Percentiles rank a stretch among this genome's conserved stretches.
Conservation (phyloP, 1,140 invertebrate species). For the Pseudomyrmex cubaensis region DNA sequence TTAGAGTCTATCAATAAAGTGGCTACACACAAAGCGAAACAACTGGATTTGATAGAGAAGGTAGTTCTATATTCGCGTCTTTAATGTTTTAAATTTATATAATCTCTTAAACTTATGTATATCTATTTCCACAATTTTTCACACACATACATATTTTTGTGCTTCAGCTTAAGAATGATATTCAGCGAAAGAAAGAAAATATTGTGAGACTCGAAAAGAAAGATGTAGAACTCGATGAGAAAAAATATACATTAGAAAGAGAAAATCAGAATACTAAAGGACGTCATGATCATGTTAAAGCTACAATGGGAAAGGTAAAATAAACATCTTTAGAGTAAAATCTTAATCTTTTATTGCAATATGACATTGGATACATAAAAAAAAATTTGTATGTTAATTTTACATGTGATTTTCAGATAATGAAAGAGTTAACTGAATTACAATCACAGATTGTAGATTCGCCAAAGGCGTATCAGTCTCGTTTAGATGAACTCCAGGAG, state of each 20-base stretch:
- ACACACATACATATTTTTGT: background rate
- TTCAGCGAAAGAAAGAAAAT: constrained; percentile 58
- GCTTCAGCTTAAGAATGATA: constrained; percentile 65
- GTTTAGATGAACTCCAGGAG: constrained; percentile 69
- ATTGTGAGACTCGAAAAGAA: constrained; percentile 52
- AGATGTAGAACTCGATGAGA: constrained; percentile 23
- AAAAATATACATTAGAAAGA: constrained; percentile 48
- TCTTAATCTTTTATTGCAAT: constrained; percentile 23
- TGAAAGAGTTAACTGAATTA: constrained; percentile 67
- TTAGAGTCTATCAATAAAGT: constrained; percentile 42
- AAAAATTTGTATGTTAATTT: background rate
- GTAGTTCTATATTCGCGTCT: constrained; percentile 26
- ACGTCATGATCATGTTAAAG: constrained; percentile 27
- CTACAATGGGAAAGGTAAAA: constrained; percentile 55
- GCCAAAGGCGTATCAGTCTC: constrained; percentile 69
- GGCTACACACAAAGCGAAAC: constrained; percentile 54
- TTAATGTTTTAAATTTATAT: too few relatives aligned
- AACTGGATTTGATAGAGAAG: constrained; percentile 60
- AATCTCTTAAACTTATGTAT: constrained; percentile 11
- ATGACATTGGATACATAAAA: constrained; percentile 15
- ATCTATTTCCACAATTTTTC: constrained; percentile 1
- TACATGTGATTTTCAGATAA: constrained; percentile 64
- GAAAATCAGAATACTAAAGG: constrained; percentile 52
- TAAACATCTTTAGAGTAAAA: constrained; percentile 36
- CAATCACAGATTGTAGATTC: constrained; percentile 74